phyloP scores from a whole-genome alignment of 2,113 vertebrate genomes.

The Pachypanchax playfairii region DNA sequence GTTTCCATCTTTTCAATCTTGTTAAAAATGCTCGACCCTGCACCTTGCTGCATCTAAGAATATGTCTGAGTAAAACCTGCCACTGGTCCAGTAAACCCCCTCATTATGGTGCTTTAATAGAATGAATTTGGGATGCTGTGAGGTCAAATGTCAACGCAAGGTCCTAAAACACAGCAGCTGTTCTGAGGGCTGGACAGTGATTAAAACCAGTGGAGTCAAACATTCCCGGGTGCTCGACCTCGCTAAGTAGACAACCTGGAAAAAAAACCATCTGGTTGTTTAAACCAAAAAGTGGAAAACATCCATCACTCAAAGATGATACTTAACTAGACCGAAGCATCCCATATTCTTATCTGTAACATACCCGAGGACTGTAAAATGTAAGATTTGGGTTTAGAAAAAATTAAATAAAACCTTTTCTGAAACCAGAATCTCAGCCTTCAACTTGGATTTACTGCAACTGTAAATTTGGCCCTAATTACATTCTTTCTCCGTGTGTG shows the following conservation, averaged over 20 bases:
- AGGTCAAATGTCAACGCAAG: slow-evolving; percentile 83
- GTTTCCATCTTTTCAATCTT: slow-evolving; percentile 84
- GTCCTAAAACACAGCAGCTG: slow-evolving; percentile 86
- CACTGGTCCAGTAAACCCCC: slow-evolving; percentile 90
- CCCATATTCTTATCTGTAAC: not conserved
- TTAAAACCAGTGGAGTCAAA: slow-evolving; percentile 80
- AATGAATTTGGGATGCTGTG: slow-evolving; percentile 84
- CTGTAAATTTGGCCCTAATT: slow-evolving; percentile 56
- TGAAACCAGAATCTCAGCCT: not conserved
- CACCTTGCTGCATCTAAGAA: slow-evolving; percentile 74
- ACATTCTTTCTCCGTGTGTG: slow-evolving; percentile 71
- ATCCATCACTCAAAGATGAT: slow-evolving; percentile 45
- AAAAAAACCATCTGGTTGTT: slow-evolving; percentile 78
- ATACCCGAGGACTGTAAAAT: not conserved
- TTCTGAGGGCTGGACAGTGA: slow-evolving; percentile 69
- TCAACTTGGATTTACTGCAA: slow-evolving; percentile 17
- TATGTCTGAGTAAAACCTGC: slow-evolving; percentile 90
- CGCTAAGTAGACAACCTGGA: slow-evolving; percentile 80
- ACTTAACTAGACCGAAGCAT: too few relatives aligned
- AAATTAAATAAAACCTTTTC: not conserved
- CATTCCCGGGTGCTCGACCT: slow-evolving; percentile 75
- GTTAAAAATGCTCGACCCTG: slow-evolving; percentile 31
- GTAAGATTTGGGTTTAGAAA: not conserved
- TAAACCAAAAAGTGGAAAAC: slow-evolving; percentile 59
- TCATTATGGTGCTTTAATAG: slow-evolving; percentile 93